Base-by-base conservation (phyloP, 2,113 vertebrate species). In the Neogobius melanostomus region DNA sequence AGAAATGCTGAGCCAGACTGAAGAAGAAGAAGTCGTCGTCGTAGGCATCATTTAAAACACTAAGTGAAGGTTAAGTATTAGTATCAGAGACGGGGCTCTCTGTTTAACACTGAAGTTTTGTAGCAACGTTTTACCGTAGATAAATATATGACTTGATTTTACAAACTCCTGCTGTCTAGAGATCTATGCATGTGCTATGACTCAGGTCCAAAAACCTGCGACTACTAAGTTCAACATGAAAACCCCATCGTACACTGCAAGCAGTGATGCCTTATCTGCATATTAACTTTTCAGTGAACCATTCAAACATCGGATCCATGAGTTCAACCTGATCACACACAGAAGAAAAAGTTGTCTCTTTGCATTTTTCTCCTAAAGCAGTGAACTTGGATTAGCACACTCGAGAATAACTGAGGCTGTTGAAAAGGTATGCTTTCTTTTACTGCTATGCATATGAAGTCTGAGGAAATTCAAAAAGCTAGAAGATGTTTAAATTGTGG, bases 191-290 rank as follows among this genome's bases (percentile, higher is more conserved):
- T 93, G 92, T 93, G 92, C 92, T 92, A 92, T 84, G 92, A 92
- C 95, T 94, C 91, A 95, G 94, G 95, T 94, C 93, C 94, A 93
- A 85, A 94, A 93, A 92, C 95, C 95, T 93, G 94, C 90, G 92
- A 92, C 89, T 90, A 93, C 91, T 91, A 92, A 94, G 87, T 94
- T 95, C 89, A 92, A 94, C 93, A 95, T 93, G 93, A 86, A 89
- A 92, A 84, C 85, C 93, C 93, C 95, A 91, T 92, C 88, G 63
- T 93, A 92, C 93, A 94, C 95, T 96, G 95, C 95, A 94, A 96
- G 94, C 96, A 97, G 95, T 95, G 95, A 96, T 96, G 96, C 97
- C 96, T 98, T 98, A 98, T 94, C 95, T 93, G 91, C 92, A 92
- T 92, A 91, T 91, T 89, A 85, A 89, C 88, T 88, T 92, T 91